A percentile compares a stretch with the other conserved stretches of the same genome.
Conservation (phyloP, 2,113 vertebrate genomes). For the Tympanuchus pallidicinctus region DNA sequence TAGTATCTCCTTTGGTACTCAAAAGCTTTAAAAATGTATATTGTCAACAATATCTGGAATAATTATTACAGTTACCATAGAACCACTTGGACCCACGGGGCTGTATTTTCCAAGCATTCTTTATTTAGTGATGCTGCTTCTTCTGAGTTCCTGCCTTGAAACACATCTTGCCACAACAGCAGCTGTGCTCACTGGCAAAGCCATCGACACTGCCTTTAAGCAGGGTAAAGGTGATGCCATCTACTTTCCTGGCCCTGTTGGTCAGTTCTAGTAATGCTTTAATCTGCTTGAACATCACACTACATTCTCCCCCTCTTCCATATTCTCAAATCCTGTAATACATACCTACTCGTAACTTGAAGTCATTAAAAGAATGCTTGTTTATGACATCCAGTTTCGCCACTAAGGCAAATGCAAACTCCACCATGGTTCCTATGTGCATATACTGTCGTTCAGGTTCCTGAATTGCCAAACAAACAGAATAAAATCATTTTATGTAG, state of each 20-base stretch:
- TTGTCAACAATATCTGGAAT: background rate
- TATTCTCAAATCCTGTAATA: background rate
- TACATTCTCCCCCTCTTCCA: background rate
- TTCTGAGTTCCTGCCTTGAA: background rate
- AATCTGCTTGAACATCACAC: background rate
- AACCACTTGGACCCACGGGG: background rate
- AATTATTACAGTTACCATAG: background rate
- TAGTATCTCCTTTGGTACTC: background rate
- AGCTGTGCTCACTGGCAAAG: background rate
- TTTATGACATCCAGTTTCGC: conserved; percentile 97
- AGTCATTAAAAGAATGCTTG: conserved; percentile 98
- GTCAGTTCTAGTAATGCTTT: background rate
- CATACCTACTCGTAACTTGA: conserved; percentile 95
- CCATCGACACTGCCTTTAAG: background rate
- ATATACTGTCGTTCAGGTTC: conserved; percentile 95
- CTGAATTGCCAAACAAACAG: conserved; percentile 62
- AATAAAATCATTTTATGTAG: background rate
- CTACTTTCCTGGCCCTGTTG: background rate
- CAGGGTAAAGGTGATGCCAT: background rate
- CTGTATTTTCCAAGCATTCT: background rate
- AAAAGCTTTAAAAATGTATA: background rate
- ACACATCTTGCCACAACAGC: background rate
- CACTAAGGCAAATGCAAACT: conserved; percentile 96
- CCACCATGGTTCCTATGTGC: conserved; percentile 98
- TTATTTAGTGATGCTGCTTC: background rate